Percentiles rank a stretch among this genome's conserved stretches.
These are phyloP conservation scores for Tenualosa ilisha DNA, from an alignment of 2,797 vertebrate genomes.

Conservation along the genomic window DNA sequence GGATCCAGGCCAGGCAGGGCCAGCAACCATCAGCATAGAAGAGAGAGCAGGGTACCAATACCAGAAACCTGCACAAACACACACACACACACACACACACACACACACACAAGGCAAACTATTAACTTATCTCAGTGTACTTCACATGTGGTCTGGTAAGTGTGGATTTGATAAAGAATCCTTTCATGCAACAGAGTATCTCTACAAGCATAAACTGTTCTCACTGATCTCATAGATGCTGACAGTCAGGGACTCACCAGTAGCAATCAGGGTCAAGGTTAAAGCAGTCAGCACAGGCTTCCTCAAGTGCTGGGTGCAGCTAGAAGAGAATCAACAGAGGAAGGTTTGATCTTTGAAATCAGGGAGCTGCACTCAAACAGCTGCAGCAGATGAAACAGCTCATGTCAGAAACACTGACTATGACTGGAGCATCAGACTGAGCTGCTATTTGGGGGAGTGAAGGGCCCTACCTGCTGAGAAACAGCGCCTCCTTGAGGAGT, in stretches of 20 bases:
- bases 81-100: background rate
- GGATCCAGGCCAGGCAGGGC: background rate
- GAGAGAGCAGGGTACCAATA: background rate
- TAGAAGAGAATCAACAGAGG: background rate
- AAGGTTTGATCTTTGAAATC: background rate
- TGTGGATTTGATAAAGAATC: too few species aligned
- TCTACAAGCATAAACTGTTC: too few species aligned
- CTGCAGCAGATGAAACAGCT: too few species aligned
- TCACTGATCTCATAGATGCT: background rate
- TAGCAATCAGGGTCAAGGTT: conserved; percentile 1
- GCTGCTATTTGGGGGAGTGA: background rate
- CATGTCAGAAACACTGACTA: too few species aligned
- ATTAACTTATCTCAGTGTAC: too few species aligned
- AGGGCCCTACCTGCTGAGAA: background rate
- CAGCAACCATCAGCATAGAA: background rate
- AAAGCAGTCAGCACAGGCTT: background rate
- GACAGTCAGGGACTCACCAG: conserved; percentile 7
- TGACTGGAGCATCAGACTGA: background rate
- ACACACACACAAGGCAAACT: background rate
- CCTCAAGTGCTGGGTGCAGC: background rate
- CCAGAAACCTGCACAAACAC: conserved; percentile 9
- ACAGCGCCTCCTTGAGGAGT: background rate
- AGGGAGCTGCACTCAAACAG: background rate
- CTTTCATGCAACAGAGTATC: too few species aligned
- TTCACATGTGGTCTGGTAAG: too few species aligned